phyloP scores from a whole-genome alignment of 2,888 invertebrate genomes.

The Tinea pellionella region DNA sequence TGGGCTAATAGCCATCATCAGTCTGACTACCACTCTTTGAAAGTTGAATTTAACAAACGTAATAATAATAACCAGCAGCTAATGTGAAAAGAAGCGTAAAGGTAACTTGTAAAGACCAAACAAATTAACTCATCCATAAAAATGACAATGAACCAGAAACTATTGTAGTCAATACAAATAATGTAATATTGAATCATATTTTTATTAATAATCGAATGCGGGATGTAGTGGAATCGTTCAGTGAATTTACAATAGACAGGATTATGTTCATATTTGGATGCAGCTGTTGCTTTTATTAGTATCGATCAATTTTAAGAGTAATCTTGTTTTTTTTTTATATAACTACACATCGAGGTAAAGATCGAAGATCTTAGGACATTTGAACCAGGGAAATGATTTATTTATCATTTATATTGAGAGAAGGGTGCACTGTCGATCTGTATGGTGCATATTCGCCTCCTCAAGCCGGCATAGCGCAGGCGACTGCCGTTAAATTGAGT shows the following conservation, averaged over 20 bases:
- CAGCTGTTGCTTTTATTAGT: constrained; percentile 39
- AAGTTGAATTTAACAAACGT: no score
- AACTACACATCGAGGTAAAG: no score
- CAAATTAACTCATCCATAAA: constrained; percentile 52
- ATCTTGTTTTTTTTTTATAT: neutral
- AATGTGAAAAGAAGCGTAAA: neutral
- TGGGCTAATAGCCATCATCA: no score
- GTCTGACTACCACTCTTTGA: no score
- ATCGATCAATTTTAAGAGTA: neutral
- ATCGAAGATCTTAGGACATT: no score
- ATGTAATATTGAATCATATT: constrained; percentile 58
- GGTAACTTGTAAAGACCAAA: neutral
- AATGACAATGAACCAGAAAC: constrained; percentile 45
- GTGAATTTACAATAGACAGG: constrained; percentile 47
- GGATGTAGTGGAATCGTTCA: neutral
- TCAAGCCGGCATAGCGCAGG: no score
- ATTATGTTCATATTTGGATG: constrained; percentile 49
- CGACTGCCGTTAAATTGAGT: no score
- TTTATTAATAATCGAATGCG: constrained; percentile 54
- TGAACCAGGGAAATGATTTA: no score
- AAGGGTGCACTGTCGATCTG: no score
- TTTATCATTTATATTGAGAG: no score
- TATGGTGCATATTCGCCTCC: no score
- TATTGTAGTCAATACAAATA: constrained; percentile 56
- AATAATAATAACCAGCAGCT: neutral